Conservation (phyloP, 1,140 invertebrate species). For the Apolygus lucorum region DNA sequence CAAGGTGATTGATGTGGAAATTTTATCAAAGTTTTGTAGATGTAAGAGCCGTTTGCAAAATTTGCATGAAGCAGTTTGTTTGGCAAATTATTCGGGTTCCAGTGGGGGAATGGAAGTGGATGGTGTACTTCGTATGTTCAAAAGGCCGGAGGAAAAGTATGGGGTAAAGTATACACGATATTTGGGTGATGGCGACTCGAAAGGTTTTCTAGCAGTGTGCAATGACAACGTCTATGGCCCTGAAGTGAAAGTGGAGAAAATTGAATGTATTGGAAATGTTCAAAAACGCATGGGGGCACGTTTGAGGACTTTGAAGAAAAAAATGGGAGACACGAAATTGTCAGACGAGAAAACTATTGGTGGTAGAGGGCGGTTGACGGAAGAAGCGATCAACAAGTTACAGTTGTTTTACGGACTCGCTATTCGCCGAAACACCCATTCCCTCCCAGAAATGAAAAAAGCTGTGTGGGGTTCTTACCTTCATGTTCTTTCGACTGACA, state of each 20-base stretch:
- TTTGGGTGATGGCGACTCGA: constrained; percentile 33
- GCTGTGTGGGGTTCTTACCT: too few relatives aligned
- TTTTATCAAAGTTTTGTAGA: constrained; percentile 28
- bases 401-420: too few relatives aligned
- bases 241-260: constrained; percentile 32
- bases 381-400: too few relatives aligned
- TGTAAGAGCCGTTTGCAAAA: constrained; percentile 22
- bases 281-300: constrained; percentile 34
- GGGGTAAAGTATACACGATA: constrained; percentile 30
- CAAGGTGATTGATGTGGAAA: constrained; percentile 27
- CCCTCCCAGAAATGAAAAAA: too few relatives aligned
- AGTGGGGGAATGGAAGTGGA: constrained; percentile 33
- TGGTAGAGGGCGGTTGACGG: too few relatives aligned
- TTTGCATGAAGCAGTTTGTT: constrained; percentile 24
- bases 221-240: constrained; percentile 28
- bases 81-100: constrained; percentile 30
- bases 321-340: too few relatives aligned
- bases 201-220: constrained; percentile 19
- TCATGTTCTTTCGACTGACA: too few relatives aligned
- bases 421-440: too few relatives aligned
- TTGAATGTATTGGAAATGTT: constrained; percentile 33
- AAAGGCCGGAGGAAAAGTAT: constrained; percentile 26
- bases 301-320: too few relatives aligned
- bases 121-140: constrained; percentile 21
- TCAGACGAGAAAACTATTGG: too few relatives aligned